These are phyloP conservation scores for Smittia aterrima DNA, from an alignment of 2,888 invertebrate species.

Conservation along the genomic window DNA sequence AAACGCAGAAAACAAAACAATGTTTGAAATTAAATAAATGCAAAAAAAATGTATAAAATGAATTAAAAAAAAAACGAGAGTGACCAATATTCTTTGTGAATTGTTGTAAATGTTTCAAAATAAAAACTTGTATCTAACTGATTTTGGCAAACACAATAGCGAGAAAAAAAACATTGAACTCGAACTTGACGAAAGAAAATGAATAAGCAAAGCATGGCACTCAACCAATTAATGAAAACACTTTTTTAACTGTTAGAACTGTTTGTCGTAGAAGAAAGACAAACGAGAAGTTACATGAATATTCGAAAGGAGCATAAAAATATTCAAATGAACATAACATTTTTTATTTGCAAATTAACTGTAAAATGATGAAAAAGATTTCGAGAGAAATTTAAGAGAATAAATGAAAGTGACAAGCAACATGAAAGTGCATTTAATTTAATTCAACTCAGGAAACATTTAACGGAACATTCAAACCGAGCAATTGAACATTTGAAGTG, in stretches of 20 bases:
- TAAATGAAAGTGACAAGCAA: neutral
- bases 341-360: constrained; percentile 6
- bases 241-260: neutral
- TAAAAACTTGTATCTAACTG: neutral
- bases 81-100: constrained; percentile 7
- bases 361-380: neutral
- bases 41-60: no score
- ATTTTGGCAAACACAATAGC: neutral
- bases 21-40: no score
- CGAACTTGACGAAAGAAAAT: neutral
- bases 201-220: neutral
- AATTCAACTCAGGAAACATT: neutral
- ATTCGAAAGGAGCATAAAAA: neutral
- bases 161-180: neutral
- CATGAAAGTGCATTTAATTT: neutral
- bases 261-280: neutral
- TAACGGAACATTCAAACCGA: neutral
- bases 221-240: neutral
- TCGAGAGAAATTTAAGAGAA: neutral
- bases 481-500: neutral
- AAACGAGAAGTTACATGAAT: neutral
- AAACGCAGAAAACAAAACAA: no score
- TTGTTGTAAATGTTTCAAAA: neutral
- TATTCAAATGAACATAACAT: neutral
- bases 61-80: neutral